phyloP scores from a whole-genome alignment of 2,113 vertebrate genomes.

The Butastur rufipennis region DNA sequence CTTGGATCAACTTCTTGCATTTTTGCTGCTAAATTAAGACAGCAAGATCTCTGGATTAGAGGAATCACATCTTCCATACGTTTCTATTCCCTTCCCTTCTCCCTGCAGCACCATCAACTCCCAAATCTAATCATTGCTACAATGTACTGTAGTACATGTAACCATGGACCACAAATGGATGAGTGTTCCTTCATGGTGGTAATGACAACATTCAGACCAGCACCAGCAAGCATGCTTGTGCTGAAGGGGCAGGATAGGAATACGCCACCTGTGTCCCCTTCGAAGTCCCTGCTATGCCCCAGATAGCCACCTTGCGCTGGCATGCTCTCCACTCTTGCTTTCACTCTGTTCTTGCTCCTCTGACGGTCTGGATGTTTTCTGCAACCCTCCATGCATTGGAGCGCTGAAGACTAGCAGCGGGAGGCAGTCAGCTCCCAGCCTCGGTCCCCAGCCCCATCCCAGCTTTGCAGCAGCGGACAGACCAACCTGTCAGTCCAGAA shows the following conservation, averaged over 20 bases:
- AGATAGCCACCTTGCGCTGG: neutral
- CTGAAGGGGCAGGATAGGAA: neutral
- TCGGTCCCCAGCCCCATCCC: neutral
- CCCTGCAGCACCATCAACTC: neutral
- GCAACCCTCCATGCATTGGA: neutral
- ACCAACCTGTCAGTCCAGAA: constrained; percentile 15
- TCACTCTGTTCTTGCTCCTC: neutral
- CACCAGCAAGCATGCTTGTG: neutral
- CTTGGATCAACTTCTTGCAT: neutral
- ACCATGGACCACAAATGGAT: neutral
- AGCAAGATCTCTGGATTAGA: constrained; percentile 25
- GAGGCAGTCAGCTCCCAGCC: neutral
- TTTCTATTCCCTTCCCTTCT: neutral
- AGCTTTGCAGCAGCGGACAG: neutral
- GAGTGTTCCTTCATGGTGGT: neutral
- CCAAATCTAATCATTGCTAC: neutral
- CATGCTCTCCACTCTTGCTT: neutral
- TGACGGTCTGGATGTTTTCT: neutral
- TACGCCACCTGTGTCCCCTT: neutral
- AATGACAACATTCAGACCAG: neutral
- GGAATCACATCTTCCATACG: neutral
- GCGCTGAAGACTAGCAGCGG: neutral
- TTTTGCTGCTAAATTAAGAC: constrained; percentile 44
- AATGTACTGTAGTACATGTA: neutral
- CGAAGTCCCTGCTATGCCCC: neutral